phyloP scores from a whole-genome alignment of 64 coral and sea anemone species.

The Platygyra sinensis region DNA sequence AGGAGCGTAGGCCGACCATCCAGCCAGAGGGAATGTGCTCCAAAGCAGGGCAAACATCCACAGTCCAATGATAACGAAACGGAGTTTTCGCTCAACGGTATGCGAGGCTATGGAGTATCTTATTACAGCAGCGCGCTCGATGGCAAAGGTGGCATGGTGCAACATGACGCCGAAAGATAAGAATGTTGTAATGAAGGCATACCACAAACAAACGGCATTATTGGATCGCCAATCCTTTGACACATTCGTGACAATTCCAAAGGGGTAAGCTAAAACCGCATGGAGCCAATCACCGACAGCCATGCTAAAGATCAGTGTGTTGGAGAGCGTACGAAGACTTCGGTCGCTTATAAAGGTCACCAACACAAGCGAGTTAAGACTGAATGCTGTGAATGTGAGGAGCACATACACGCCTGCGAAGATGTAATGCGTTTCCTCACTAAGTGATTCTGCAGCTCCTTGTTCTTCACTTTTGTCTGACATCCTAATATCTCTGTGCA shows the following conservation, averaged over 20 bases:
- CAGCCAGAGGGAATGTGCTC: constrained; percentile 9
- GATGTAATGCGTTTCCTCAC: background rate
- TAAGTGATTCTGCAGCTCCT: background rate
- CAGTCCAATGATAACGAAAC: background rate
- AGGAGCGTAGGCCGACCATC: constrained; percentile 30
- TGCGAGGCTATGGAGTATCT: background rate
- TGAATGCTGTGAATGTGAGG: background rate
- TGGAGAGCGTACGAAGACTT: background rate
- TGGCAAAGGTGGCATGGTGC: constrained; percentile 22
- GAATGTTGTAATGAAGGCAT: constrained; percentile 7
- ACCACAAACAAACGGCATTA: background rate
- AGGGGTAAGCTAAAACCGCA: constrained; percentile 1
- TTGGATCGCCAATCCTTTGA: background rate
- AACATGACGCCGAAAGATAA: constrained; percentile 17
- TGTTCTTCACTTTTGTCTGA: background rate
- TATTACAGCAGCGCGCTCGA: constrained; percentile 17
- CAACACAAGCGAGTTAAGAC: constrained; percentile 5
- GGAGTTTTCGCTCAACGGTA: background rate
- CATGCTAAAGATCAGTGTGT: constrained; percentile 12
- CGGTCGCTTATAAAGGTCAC: background rate
- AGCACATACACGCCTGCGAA: constrained; percentile 11
- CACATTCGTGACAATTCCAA: background rate
- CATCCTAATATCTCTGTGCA: background rate
- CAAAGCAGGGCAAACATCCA: constrained; percentile 25
- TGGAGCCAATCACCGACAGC: constrained; percentile 28